Evolutionary conservation across 2,888 invertebrate genomes (phyloP), one percentile per base, ranked within the genome.

Genomic region (Trichacis sp.): DNA sequence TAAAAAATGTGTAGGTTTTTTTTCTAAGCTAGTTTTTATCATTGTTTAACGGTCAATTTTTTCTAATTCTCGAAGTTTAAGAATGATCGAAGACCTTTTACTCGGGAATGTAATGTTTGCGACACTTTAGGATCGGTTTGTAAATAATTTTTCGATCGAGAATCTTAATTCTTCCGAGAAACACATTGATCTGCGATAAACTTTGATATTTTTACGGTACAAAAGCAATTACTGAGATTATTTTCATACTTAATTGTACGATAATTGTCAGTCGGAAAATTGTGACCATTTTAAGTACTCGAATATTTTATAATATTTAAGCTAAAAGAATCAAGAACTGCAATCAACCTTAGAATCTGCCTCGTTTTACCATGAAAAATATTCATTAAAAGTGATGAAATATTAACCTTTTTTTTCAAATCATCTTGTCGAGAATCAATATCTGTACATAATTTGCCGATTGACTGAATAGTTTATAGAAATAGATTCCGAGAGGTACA

Each of bases 211-310:
- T 45, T 45, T 45, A 19, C 20, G 2, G 45, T 45, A 42, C 42
- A 42, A 18, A 18, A 42, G 33, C 42, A 42, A 17, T 19, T n/a
- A 45, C 20, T 45, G 45, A 45, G 45, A 45, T 45, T 45, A 45
- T 45, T 45, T 18, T 17, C 12, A 45, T 19, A 45, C 18, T 20
- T 11, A 1, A 42, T 33, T 9, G 33, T 33, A 33, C 36, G 36
- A 36, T 36, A 12, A 29, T 36, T n/a, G 36, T 12, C 17, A 42
- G 42, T 17, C 18, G 15, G 17, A 14, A 8, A 14, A 42, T 38
- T 38, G 3, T 14, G 38, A 9, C 29, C 9, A 6, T 29, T 29
- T 29, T 29, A 29, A 29, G n/a, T n/a, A 24, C 24, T 24, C 4
- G 24, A 24, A 24, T 24, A 24, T 24, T 24, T 24, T 24, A 24